Base-by-base conservation (phyloP, 2,113 vertebrate genomes). In the Meleagris gallopavo region DNA sequence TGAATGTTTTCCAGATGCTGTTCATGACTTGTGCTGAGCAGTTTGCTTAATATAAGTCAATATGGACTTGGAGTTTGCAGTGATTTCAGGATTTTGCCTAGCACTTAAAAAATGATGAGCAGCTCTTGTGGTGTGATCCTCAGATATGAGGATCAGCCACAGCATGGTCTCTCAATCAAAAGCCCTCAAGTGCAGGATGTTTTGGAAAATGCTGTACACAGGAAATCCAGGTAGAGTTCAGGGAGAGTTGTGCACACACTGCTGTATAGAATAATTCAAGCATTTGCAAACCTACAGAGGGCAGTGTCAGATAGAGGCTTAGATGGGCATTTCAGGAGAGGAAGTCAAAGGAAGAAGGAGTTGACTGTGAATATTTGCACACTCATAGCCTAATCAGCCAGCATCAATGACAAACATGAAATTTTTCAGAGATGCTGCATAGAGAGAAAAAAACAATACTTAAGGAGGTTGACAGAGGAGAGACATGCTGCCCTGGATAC, bases 301-400 rank as follows among this genome's bases (percentile, higher is more conserved):
- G 77, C 93, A 92, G 54, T 82, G 81, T 70, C 73, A 69, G 71
- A 84, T 77, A 69, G 86, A 93, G 83, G 71, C 81, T 90, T 66
- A 45, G n/a, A 8, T 34, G 67, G 74, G 45, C 60, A 60, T 89
- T 91, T 85, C 57, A 32, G 81, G 34, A 70, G n/a, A 21, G 46
- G 8, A 34, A 57, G 77, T 36, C 46, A 81, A 60, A 38, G 62
- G 40, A 52, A 80, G 64, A 85, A 32, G 27, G 10, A 85, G 43
- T 40, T 83, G 25, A 14, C 34, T 6, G 25, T 48, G 29, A 86
- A 11, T 64, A n/a, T 65, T 67, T 88, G 60, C 46, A 9, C 64
- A 32, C 55, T 66, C 20, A 2, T 60, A 62, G 55, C 1, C 0
- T 76, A 32, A 64, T n/a, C 38, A 64, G 40, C 22, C 48, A 46